Base-by-base conservation (phyloP, 1,140 invertebrate species). In the Thaumetopoea pityocampa region DNA sequence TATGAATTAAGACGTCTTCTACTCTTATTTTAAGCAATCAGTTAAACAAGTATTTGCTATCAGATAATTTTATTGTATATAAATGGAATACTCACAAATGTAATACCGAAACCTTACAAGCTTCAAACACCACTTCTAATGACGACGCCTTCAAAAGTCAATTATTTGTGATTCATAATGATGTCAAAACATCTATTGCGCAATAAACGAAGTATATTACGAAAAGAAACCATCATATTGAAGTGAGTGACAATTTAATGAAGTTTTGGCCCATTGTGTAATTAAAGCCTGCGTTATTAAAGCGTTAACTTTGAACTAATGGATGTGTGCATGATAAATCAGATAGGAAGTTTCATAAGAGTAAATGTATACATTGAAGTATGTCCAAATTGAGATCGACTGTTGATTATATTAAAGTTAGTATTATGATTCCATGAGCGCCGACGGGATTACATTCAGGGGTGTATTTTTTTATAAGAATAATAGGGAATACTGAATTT, bases 211-310 rank as follows among this genome's bases (percentile, higher is more conserved):
- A 43, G 20, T 37, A 32, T 35, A 53, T 59, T 62, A 59, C 51
- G 42, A 46, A 53, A 62, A 54, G 45, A 44, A 14, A 58, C 33
- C 49, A 42, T 32, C 37, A n/a, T n/a, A n/a, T 36, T 17, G 20
- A 2, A 49, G 24, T 74, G 70, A 74, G 65, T 80, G 76, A 76
- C 76, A 80, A 77, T 80, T 70, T 76, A 76, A 80, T 77, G 66
- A 80, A 73, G 70, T 65, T 61, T 72, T 69, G 51, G 52, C 11
- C 40, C 50, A 67, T 77, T 77, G 68, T 76, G 59, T 67, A 72
- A 80, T 69, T 73, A 62, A 55, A 63, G 56, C 36, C 40, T 53
- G 54, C 54, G 60, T 65, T 68, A 70, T 76, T 76, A 73, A 72
- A 68, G 58, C 32, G 19, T 38, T 27, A 44, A 57, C 51, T 49